Evolutionary conservation across 2,888 invertebrate genomes (phyloP), one percentile per base, ranked within the genome.

Genomic region (Minunthozetes semirufus): DNA sequence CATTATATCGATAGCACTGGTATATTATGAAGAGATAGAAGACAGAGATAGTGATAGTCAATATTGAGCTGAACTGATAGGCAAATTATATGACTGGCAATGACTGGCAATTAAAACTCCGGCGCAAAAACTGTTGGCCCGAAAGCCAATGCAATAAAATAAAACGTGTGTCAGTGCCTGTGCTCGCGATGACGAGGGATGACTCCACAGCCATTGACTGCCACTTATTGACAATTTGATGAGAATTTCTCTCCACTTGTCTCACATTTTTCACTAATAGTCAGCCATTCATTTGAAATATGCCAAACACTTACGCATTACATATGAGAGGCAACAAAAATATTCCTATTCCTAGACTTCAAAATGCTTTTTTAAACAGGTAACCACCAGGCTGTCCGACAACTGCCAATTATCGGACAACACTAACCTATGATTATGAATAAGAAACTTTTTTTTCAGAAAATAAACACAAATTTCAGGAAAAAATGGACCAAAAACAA

Each of bases 21-120:
- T 25, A 56, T 56, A 56, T 56, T 56, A 56, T 56, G 56, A 56
- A 25, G 25, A 22, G 48, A 48, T 48, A 3, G 11, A n/a, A 17
- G 15, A 48, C 33, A 33, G 33, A 33, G 33, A 59, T 59, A 59
- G 13, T 9, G 63, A 61, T 61, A 61, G 33, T 8, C 33, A 33
- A n/a, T 33, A 38, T 33, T 33, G 4, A 33, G 33, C n/a, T 33
- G 33, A 33, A 33, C 29, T 29, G 63, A 63, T 63, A 63, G 63
- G 29, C 63, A 63, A 63, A 63, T 63, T 63, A 63, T 63, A 63
- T 63, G 29, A 63, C 63, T 63, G n/a, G 63, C 9, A 33, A 63
- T 63, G 29, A 63, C 63, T 63, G n/a, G 63, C 9, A 33, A 5
- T 22, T 9, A 56, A 25, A 56, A 56, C 17, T n/a, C 11, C 9